phyloP scores from a whole-genome alignment of 2,888 invertebrate species.

The Sphaerophoria taeniata region DNA sequence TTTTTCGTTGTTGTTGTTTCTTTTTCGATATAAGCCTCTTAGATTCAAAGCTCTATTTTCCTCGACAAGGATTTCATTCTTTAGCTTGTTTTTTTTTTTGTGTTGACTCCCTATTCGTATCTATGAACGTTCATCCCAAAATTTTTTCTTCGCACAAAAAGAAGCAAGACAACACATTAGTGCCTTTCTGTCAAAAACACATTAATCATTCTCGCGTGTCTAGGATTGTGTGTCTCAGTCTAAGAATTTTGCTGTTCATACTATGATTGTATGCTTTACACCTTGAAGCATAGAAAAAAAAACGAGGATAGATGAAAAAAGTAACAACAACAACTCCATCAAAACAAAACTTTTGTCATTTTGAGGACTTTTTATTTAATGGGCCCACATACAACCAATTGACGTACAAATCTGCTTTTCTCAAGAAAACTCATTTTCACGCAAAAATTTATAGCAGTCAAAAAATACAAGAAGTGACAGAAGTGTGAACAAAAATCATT shows the following conservation, averaged over 20 bases:
- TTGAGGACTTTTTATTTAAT: slow-evolving; percentile 25
- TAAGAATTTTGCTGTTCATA: neutral
- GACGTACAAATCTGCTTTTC: slow-evolving; percentile 58
- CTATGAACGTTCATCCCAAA: neutral
- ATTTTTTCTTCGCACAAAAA: neutral
- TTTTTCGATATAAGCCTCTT: neutral
- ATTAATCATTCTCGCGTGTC: slow-evolving; percentile 46
- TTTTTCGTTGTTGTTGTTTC: neutral
- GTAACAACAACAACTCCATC: slow-evolving; percentile 7
- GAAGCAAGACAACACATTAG: slow-evolving; percentile 10
- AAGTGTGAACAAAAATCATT: too few species aligned
- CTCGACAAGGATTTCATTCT: neutral
- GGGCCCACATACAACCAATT: slow-evolving; percentile 38
- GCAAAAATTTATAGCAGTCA: slow-evolving; percentile 1
- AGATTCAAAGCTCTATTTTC: neutral
- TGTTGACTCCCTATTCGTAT: neutral
- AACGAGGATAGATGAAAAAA: slow-evolving; percentile 16
- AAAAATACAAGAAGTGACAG: slow-evolving; percentile 33
- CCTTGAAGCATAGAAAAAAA: slow-evolving; percentile 13
- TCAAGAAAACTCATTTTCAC: slow-evolving; percentile 13
- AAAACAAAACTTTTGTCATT: slow-evolving; percentile 53
- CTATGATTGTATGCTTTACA: neutral
- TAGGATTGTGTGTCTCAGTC: slow-evolving; percentile 2
- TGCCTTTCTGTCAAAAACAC: slow-evolving; percentile 9
- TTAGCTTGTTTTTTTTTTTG: neutral